Conservation (phyloP, 2,113 vertebrate genomes). For the Apistogramma diplotaenia region DNA sequence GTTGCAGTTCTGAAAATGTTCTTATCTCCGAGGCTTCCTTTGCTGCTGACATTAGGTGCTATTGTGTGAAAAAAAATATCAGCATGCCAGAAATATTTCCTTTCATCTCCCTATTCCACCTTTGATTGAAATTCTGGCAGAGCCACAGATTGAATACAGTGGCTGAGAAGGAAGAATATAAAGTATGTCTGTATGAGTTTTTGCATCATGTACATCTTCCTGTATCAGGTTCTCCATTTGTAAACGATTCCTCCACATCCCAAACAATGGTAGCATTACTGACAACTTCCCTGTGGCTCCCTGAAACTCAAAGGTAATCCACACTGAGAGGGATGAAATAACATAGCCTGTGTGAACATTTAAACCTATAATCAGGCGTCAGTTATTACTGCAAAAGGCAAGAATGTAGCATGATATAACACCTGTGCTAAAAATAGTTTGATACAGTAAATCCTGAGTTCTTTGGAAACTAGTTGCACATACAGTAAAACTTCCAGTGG, state of each 20-base stretch:
- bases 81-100: not conserved
- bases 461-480: not conserved
- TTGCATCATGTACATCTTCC: not conserved
- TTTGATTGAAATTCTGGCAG: not conserved
- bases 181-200: not conserved
- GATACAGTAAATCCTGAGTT: rapidly evolving
- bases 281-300: constrained; percentile 35
- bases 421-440: not conserved
- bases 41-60: not conserved
- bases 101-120: not conserved
- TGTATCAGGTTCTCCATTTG: not conserved
- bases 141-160: not conserved
- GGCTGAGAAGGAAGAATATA: not conserved
- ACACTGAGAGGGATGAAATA: not conserved
- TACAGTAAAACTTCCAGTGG: not conserved
- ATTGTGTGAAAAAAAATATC: not conserved
- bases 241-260: not conserved
- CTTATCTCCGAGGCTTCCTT: constrained; percentile 43
- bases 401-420: not conserved
- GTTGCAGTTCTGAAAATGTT: not conserved
- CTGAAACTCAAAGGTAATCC: not conserved
- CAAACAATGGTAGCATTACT: constrained; percentile 37
- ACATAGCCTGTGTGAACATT: not conserved
- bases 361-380: not conserved
- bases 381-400: not conserved